These are phyloP conservation scores for Habroteleia sp. DNA, from an alignment of 2,888 invertebrate species.

Conservation along the genomic window DNA sequence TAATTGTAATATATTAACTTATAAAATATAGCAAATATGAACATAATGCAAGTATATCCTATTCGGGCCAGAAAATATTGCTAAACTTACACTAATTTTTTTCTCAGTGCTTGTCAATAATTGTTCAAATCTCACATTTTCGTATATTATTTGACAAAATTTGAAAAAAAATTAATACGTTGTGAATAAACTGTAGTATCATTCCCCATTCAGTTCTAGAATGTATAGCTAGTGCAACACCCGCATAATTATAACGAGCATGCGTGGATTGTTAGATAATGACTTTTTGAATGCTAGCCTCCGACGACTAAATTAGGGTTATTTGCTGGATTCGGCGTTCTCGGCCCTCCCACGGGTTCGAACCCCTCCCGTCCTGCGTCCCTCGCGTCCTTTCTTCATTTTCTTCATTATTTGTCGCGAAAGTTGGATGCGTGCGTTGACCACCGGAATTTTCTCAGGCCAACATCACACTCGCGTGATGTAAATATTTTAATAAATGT, in stretches of 20 bases:
- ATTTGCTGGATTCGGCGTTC: conserved; percentile 70
- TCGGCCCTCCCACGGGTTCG: conserved; percentile 38
- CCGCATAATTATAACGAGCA: conserved; percentile 74
- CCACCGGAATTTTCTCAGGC: conserved; percentile 58
- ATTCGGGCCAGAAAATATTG: too few species aligned
- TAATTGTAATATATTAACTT: too few species aligned
- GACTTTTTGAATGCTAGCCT: conserved; percentile 76
- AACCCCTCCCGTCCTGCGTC: conserved; percentile 17
- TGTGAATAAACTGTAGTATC: too few species aligned
- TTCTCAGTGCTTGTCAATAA: too few species aligned
- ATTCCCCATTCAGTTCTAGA: not conserved
- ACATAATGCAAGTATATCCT: too few species aligned
- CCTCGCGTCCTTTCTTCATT: conserved; percentile 37
- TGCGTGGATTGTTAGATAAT: conserved; percentile 74
- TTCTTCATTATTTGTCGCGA: conserved; percentile 58
- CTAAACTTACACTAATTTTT: too few species aligned
- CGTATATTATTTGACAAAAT: too few species aligned
- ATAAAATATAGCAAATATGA: too few species aligned
- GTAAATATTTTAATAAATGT: conserved; percentile 60
- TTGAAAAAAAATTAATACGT: too few species aligned
- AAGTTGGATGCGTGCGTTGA: conserved; percentile 64
- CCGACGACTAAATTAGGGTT: conserved; percentile 77
- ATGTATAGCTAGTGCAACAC: conserved; percentile 64
- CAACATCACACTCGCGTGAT: conserved; percentile 33
- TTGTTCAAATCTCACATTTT: too few species aligned